phyloP scores from a whole-genome alignment of 1,140 invertebrate species.

The Heterodera schachtii region DNA sequence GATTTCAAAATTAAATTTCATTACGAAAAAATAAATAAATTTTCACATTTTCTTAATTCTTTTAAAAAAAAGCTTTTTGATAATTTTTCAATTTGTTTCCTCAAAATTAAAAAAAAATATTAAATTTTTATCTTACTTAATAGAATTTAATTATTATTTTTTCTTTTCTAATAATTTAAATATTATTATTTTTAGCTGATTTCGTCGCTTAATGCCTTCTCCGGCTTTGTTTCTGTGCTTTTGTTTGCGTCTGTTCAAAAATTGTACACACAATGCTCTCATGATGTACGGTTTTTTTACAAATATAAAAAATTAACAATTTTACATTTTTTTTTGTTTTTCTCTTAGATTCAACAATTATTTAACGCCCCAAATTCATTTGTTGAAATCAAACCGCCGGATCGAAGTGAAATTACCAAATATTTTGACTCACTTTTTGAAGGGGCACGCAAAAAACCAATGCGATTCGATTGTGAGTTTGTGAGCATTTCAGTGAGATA shows the following conservation, averaged over 20 bases:
- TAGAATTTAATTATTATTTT: neutral
- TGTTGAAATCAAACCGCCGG: constrained; percentile 7
- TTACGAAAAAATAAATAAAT: too few relatives aligned
- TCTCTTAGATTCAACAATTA: neutral
- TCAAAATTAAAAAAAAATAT: too few relatives aligned
- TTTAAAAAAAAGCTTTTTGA: too few relatives aligned
- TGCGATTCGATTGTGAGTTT: too few relatives aligned
- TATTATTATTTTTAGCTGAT: constrained; percentile 37
- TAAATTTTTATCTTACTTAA: too few relatives aligned
- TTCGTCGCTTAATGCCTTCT: constrained; percentile 37
- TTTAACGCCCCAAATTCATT: neutral
- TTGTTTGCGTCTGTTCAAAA: constrained; percentile 42
- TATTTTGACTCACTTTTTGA: too few relatives aligned
- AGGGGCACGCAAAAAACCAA: too few relatives aligned
- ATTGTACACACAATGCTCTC: constrained; percentile 27
- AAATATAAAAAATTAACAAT: neutral
- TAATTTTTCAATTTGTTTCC: too few relatives aligned
- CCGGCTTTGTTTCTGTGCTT: constrained; percentile 42
- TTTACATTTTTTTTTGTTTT: neutral
- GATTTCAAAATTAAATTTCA: too few relatives aligned
- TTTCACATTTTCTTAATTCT: too few relatives aligned
- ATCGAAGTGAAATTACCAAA: neutral
- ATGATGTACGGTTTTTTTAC: constrained; percentile 32
- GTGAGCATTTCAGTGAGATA: too few relatives aligned
- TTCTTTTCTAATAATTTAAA: too few relatives aligned